These are phyloP conservation scores for Drosophila fuyamai DNA, from an alignment of 1,140 invertebrate species.

Conservation along the genomic window DNA sequence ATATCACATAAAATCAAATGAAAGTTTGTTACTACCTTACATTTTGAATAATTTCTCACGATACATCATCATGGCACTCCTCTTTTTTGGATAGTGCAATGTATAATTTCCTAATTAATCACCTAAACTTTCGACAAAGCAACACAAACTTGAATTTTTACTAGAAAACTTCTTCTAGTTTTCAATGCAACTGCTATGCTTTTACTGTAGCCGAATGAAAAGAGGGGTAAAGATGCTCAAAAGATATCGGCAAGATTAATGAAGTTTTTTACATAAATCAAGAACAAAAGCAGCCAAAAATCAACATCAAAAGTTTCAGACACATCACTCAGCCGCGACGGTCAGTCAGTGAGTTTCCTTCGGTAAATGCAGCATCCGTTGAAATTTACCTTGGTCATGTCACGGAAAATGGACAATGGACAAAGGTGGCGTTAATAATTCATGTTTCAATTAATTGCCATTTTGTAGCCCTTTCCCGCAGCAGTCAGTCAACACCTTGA, in stretches of 20 bases:
- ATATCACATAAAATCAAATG: too few species aligned
- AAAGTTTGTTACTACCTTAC: background rate
- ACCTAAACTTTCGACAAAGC: slow-evolving; percentile 46
- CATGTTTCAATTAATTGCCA: slow-evolving; percentile 84
- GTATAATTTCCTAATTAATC: slow-evolving; percentile 81
- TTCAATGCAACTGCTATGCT: slow-evolving; percentile 48
- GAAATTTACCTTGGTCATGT: slow-evolving; percentile 76
- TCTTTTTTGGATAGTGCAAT: slow-evolving; percentile 32
- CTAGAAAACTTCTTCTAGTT: slow-evolving; percentile 38
- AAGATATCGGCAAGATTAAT: slow-evolving; percentile 75
- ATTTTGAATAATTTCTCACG: slow-evolving; percentile 58
- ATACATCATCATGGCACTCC: slow-evolving; percentile 13
- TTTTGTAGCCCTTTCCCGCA: slow-evolving; percentile 67
- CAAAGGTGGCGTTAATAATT: slow-evolving; percentile 81
- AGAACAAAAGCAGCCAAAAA: slow-evolving; percentile 64
- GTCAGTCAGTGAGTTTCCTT: slow-evolving; percentile 18
- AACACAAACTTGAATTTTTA: slow-evolving; percentile 57
- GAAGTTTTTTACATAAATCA: slow-evolving; percentile 64
- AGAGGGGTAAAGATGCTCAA: slow-evolving; percentile 11
- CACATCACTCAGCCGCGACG: slow-evolving; percentile 40
- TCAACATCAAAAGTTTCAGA: slow-evolving; percentile 53
- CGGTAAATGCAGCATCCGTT: slow-evolving; percentile 63
- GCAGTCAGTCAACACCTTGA: slow-evolving; percentile 75
- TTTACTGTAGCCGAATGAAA: slow-evolving; percentile 26
- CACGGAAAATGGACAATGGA: slow-evolving; percentile 65